Base-by-base conservation (phyloP, 2,888 invertebrate species). In the Eutolmus rufibarbis region DNA sequence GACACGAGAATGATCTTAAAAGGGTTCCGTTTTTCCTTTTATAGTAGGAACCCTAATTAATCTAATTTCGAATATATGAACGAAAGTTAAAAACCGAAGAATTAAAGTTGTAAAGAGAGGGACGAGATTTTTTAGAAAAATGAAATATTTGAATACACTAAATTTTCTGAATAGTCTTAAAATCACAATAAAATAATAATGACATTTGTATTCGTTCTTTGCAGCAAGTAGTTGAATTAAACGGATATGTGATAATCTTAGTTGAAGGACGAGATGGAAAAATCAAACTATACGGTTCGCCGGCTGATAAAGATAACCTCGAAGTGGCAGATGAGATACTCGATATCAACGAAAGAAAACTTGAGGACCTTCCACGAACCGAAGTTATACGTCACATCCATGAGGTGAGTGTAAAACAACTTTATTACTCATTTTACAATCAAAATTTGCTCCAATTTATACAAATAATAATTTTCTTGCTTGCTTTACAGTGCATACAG, bases 321-420 rank as follows among this genome's bases (percentile, higher is more conserved):
- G 97, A 98, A 94, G 96, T 98, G 91, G 98, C 98, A 88, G 98
- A 99, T 94, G 99, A 99, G 94, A 98, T 99, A 92, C 95, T 99
- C 93, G 98, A 98, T 94, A 97, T 99, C 90, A 99, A 99, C 93
- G 99, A 98, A 90, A 96, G 96, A 90, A 96, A 96, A 89, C 94
- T 99, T 91, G 97, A 98, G 91, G 97, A 98, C 93, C 97, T 97
- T 93, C 96, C 97, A 88, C 96, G 98, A 92, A 95, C 97, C 0
- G 98, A 98, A 93, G 97, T 98, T 91, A 96, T 98, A 90, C 96
- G 96, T 51, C 97, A 98, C 92, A 98, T 99, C 91, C 98, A 98
- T 92, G 97, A 98, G 96, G 98, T 98, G 93, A 92, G 92, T 90
- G n/a, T 37, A 12, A 14, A 51, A 66, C 37, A 34, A 40, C 57